Evolutionary conservation across 2,113 vertebrate species (phyloP), one percentile per base, ranked within the genome.

Genomic region (Craseonycteris thonglongyai): DNA sequence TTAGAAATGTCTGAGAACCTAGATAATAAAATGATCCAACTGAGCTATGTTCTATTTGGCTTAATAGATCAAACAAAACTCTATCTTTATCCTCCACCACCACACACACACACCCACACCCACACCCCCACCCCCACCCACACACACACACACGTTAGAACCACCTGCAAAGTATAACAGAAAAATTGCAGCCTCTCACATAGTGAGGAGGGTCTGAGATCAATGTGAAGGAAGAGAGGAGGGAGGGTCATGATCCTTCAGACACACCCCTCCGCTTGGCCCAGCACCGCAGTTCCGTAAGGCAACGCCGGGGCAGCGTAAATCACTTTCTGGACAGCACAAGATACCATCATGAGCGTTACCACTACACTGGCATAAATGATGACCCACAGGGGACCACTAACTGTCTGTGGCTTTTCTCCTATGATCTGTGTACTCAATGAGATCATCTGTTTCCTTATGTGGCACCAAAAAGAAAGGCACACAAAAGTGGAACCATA

Each of bases 351-450:
- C 87, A 0, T 19, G 63, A 87, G 61, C 16, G 72, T 90, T 75
- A 58, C 51, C 0, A 9, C n/a, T 10, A 38, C 45, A 1, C 18
- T 0, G n/a, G 80, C 45, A 85, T 79, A 85, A 97, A 12, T 47
- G 76, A 93, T 68, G 81, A 30, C 79, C 79, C 96, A 28, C 95
- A 4, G 49, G 88, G 88, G 95, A 94, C 92, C 84, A 28, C 78
- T 96, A 86, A 74, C 92, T 96, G 96, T 91, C 96, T 40, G 61
- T 51, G 82, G 96, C 93, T 94, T 96, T 97, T 95, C 95, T 96
- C 89, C 78, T 45, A 15, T 96, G 95, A 97, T 96, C 93, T 96
- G 94, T 97, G 95, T 71, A 5, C 51, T 45, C 15, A 0, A 45
- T 93, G 95, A 96, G 94, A 90, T 95, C 76, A 95, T 96, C 94